These are phyloP conservation scores for Dasyornis broadbenti DNA, from an alignment of 2,113 vertebrate species.

Conservation along the genomic window DNA sequence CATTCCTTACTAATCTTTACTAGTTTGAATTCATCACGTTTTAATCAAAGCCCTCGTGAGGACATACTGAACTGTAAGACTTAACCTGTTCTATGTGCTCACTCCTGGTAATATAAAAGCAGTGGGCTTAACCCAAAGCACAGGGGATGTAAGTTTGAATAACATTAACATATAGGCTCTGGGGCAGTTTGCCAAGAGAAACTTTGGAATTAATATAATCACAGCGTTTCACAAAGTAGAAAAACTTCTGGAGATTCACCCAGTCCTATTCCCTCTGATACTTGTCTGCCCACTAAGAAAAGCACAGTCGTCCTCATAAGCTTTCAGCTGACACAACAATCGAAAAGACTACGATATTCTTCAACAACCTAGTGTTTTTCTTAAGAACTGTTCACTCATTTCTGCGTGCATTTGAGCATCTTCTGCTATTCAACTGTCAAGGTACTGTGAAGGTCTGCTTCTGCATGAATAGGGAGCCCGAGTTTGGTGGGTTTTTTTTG, in stretches of 20 bases:
- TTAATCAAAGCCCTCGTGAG: neutral
- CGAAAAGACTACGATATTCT: too few species aligned
- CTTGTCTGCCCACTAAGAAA: neutral
- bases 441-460: neutral
- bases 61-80: neutral
- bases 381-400: neutral
- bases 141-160: neutral
- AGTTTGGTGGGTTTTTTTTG: neutral
- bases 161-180: neutral
- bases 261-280: neutral
- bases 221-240: neutral
- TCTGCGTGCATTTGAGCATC: accelerated
- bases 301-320: accelerated
- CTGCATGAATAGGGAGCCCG: accelerated
- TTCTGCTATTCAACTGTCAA: neutral
- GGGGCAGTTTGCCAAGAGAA: neutral
- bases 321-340: neutral
- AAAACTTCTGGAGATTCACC: neutral
- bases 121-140: neutral
- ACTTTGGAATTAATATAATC: neutral
- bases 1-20: neutral
- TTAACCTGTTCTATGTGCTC: neutral
- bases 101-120: neutral
- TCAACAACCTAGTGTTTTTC: neutral
- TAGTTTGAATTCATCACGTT: neutral